A percentile compares a stretch with the other conserved stretches of the same genome.
phyloP scores from a whole-genome alignment of 2,888 invertebrate genomes.

The Hirtodrosophila alboralis region DNA sequence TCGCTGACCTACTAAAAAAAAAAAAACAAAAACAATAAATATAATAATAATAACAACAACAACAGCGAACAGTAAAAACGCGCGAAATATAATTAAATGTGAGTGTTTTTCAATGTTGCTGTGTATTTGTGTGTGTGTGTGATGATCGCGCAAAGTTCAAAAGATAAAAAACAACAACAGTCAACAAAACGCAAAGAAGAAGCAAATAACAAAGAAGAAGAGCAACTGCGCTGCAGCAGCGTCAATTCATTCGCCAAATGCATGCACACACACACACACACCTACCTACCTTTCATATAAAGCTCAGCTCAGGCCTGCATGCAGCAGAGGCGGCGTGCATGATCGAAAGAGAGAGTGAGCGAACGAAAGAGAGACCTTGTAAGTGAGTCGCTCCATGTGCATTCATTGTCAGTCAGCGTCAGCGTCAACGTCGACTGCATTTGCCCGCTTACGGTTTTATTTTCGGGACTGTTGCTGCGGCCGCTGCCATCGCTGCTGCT shows the following conservation, averaged over 20 bases:
- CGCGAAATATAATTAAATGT: slow-evolving; percentile 70
- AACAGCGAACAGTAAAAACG: slow-evolving; percentile 40
- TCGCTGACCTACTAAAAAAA: slow-evolving; percentile 76
- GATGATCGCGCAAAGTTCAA: slow-evolving; percentile 42
- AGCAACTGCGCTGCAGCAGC: slow-evolving; percentile 6
- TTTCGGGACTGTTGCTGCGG: slow-evolving; percentile 42
- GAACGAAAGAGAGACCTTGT: slow-evolving; percentile 6
- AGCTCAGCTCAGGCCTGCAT: slow-evolving; percentile 40
- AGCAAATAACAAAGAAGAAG: slow-evolving; percentile 3
- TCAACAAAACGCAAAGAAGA: slow-evolving; percentile 29
- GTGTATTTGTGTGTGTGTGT: slow-evolving; percentile 14
- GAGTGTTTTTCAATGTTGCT: slow-evolving; percentile 56
- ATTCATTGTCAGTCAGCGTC: slow-evolving; percentile 11
- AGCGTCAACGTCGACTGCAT: slow-evolving; percentile 46
- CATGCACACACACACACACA: no score
- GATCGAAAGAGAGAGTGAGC: slow-evolving; percentile 28
- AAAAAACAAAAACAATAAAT: slow-evolving; percentile 44
- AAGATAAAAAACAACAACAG: slow-evolving; percentile 45
- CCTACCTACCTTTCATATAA: slow-evolving; percentile 31
- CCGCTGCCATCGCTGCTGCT: slow-evolving; percentile 1
- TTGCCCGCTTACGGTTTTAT: slow-evolving; percentile 52
- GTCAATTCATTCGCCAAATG: slow-evolving; percentile 13
- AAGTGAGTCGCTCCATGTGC: slow-evolving; percentile 23
- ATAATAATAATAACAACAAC: no score
- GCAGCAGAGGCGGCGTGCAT: no score